phyloP scores from a whole-genome alignment of 2,113 vertebrate species.

The Corythoichthys haematopterus region DNA sequence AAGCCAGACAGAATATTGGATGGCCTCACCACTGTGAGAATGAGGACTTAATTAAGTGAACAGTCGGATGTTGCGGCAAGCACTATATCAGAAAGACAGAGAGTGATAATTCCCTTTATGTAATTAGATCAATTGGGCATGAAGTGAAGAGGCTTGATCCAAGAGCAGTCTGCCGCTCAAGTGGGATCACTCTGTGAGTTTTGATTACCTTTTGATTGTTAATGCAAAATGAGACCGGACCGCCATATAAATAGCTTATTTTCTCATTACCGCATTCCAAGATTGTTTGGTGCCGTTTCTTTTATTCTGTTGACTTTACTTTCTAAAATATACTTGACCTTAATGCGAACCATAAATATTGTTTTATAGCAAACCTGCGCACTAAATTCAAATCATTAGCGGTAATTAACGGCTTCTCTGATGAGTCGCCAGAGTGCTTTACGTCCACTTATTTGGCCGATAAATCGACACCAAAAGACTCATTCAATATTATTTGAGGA shows the following conservation, averaged over 20 bases:
- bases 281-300: constrained; percentile 35
- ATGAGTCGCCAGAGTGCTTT: constrained; percentile 75
- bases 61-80: constrained; percentile 55
- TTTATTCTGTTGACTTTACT: constrained; percentile 48
- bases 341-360: constrained; percentile 72
- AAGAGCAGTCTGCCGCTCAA: constrained; percentile 59
- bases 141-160: constrained; percentile 68
- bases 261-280: constrained; percentile 65
- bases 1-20: constrained; percentile 53
- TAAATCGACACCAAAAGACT: constrained; percentile 65
- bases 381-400: constrained; percentile 72
- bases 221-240: constrained; percentile 53
- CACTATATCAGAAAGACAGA: constrained; percentile 58
- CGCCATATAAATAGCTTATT: constrained; percentile 59
- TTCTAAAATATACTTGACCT: constrained; percentile 53
- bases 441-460: constrained; percentile 55
- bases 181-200: constrained; percentile 63
- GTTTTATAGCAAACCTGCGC: constrained; percentile 74
- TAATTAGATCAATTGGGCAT: constrained; percentile 80
- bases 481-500: constrained; percentile 41
- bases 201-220: constrained; percentile 72
- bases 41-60: constrained; percentile 72
- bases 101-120: constrained; percentile 59
- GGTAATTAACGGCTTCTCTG: constrained; percentile 68
- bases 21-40: constrained; percentile 65